phyloP scores from a whole-genome alignment of 2,797 vertebrate species.

The Amniataba percoides region DNA sequence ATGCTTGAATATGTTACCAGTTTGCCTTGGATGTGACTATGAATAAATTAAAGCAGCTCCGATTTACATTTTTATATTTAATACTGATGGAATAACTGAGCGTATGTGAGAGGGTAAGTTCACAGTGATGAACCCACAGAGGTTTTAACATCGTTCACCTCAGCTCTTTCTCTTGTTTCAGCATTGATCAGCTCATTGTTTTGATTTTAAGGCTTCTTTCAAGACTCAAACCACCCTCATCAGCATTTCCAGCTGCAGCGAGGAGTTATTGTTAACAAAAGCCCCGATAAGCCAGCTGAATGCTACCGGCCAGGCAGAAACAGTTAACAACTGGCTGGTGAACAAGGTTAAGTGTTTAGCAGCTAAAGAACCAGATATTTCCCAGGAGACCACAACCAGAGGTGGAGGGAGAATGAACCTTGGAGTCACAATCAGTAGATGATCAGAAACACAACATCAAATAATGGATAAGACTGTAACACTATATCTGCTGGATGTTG shows the following conservation, averaged over 20 bases:
- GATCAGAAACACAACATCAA: neutral
- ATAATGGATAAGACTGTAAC: neutral
- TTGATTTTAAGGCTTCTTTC: neutral
- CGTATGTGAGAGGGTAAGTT: neutral
- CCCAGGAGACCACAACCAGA: conserved; percentile 21
- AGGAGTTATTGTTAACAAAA: neutral
- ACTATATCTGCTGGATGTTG: neutral
- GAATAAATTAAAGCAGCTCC: neutral
- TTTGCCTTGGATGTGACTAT: neutral
- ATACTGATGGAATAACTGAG: neutral
- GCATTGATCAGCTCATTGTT: neutral
- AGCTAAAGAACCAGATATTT: conserved; percentile 28
- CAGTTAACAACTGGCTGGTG: neutral
- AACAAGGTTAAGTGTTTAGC: conserved; percentile 9
- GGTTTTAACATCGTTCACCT: neutral
- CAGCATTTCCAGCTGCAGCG: neutral
- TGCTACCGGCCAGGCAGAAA: neutral
- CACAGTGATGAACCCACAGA: neutral
- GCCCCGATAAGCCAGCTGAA: neutral
- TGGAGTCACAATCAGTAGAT: conserved; percentile 2
- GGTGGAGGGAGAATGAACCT: conserved; percentile 6
- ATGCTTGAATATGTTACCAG: neutral
- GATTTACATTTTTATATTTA: neutral
- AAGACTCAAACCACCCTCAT: neutral
- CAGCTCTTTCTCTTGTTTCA: neutral